Base-by-base conservation (phyloP, 1,140 invertebrate species). In the Magallana angulata region DNA sequence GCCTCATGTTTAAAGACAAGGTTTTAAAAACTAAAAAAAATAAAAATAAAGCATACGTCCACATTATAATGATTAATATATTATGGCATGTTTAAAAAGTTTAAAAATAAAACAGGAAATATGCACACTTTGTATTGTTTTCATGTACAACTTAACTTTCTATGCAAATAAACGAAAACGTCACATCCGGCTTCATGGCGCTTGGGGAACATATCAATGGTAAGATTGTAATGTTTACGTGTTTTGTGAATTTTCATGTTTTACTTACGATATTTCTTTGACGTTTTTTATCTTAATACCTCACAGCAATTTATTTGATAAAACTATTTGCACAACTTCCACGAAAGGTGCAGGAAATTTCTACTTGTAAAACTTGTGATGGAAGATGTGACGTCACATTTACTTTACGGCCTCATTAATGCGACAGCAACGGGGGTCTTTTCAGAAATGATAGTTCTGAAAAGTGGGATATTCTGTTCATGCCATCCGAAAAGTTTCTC, bases 141-240 rank as follows among this genome's bases (percentile, higher is more conserved):
- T 12, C 16, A 1, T 30, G 68, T 36, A 76, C 68, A 76, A 76
- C 24, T 76, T 76, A 71, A 30, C 4, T 48, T 76, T 30, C 24
- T 48, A 76, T 76, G 68, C 24, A 48, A 76, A 76, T 76, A 36
- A 11, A 36, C 7, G 8, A 9, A 76, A 30, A 76, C 68, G 68
- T 76, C 68, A 76, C 24, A 76, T 76, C 68, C 68, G 68, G 18
- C 18, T 36, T 30, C 24, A 76, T 76, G 68, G 68, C 48, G 57
- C 81, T 58, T 82, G 56, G 81, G 81, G 81, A 82, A 82, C 81
- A 82, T 82, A 57, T 82, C 81, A 82, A 82, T 82, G 81, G 81
- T 82, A 57, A 82, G 81, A 82, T 82, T 82, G 7, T 82, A 57
- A 57, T 18, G 48, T 58, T 82, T 82, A 82, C 16, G 16, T 82